Base-by-base conservation (phyloP, 2,113 vertebrate species). In the Potamarius usumacintae region DNA sequence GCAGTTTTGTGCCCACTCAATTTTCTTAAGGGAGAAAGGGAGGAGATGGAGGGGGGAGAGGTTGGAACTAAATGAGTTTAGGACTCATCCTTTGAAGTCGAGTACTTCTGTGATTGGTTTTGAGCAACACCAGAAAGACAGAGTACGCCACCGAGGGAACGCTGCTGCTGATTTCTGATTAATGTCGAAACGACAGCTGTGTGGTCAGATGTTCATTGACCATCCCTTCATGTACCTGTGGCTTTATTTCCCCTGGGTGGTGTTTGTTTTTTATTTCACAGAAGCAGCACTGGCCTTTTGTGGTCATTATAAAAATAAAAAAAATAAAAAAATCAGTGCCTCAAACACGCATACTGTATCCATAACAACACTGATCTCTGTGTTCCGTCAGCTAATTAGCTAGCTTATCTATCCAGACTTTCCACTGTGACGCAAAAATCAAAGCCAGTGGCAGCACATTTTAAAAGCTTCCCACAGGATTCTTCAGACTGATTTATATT, bases 1-100 rank as follows among this genome's bases (percentile, higher is more conserved):
- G 85, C 84, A 88, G 90, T 85, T 78, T 81, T 80, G 85, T 87
- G 91, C 91, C 90, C 81, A 89, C 91, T 84, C 89, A 42, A 4
- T 42, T 83, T 67, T 42, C 67, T 71, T 52, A 83, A 85, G 12
- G 48, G 25, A 85, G 12, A 27, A 17, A 85, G 86, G 83, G 76
- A 74, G 58, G 84, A 86, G 55, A 83, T 9, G n/a, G 57, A 78
- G 71, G 77, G 50, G n/a, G 67, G 42, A 83, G 34, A 84, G 34
- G n/a, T 25, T 76, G 82, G 30, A 50, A 76, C 25, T 62, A 82
- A 88, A 42, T 60, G n/a, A 76, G 42, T 58, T 81, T 57, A 22
- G 48, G 62, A 52, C 20, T 57, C 11, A 25, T 77, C 34, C 22
- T 85, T 76, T 85, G 34, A 83, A 83, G 62, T 83, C 25, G 62